Percentiles rank a stretch among this genome's conserved stretches.
Conservation (phyloP, 2,113 vertebrate genomes). For the Azemiops feae region DNA sequence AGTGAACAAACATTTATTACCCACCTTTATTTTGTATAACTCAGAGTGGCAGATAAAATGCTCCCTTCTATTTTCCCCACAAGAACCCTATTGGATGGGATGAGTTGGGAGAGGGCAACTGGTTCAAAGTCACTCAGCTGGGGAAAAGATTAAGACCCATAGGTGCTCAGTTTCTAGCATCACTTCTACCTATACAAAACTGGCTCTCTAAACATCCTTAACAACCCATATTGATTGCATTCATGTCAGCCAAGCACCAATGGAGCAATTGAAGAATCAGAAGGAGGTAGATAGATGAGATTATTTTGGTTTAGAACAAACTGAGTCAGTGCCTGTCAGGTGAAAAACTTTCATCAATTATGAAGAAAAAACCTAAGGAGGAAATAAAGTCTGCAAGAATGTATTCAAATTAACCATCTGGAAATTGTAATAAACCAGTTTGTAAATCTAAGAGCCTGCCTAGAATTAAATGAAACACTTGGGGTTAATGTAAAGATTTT, state of each 20-base stretch:
- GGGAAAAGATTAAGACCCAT: not conserved
- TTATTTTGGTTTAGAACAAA: not conserved
- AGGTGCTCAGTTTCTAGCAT: not conserved
- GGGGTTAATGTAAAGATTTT: constrained; percentile 37
- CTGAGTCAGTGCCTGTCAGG: not conserved
- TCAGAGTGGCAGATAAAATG: not conserved
- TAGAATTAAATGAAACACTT: constrained; percentile 27
- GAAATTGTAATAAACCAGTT: constrained; percentile 30
- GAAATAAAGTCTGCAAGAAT: not conserved
- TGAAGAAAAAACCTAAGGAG: not conserved
- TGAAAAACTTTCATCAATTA: not conserved
- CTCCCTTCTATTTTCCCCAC: not conserved
- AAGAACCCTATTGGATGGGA: not conserved
- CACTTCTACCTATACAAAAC: not conserved
- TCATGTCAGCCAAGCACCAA: not conserved
- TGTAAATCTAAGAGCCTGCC: constrained; percentile 4
- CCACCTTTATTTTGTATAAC: not conserved
- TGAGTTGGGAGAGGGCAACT: not conserved
- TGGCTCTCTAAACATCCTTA: not conserved
- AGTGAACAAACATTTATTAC: not conserved
- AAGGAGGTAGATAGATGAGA: not conserved
- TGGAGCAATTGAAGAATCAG: not conserved
- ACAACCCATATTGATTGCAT: too few relatives aligned
- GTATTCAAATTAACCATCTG: constrained; percentile 16
- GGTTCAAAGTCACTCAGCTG: not conserved